Percentiles rank a stretch among this genome's conserved stretches.
phyloP scores from a whole-genome alignment of 2,888 invertebrate species.

The Drosophila heteroneura region DNA sequence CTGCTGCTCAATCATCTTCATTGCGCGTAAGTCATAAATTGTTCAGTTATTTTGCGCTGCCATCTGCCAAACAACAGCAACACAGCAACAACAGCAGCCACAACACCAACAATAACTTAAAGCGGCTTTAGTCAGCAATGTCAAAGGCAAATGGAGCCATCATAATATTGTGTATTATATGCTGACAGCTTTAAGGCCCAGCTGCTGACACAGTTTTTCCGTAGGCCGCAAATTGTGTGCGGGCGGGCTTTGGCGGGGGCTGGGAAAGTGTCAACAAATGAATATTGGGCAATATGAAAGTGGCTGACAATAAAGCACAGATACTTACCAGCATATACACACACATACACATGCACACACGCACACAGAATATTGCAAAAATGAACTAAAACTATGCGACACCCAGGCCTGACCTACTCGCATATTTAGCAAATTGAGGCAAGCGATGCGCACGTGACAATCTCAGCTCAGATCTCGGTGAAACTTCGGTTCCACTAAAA shows the following conservation, averaged over 20 bases:
- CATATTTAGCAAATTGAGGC: background rate
- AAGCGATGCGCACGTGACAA: slow-evolving; percentile 48
- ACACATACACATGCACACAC: background rate
- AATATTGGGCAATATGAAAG: slow-evolving; percentile 63
- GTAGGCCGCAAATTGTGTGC: background rate
- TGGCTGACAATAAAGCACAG: slow-evolving; percentile 59
- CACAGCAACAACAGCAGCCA: slow-evolving; percentile 4
- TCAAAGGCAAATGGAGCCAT: slow-evolving; percentile 51
- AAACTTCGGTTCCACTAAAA: background rate
- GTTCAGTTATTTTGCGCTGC: slow-evolving; percentile 54
- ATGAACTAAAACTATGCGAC: slow-evolving; percentile 48
- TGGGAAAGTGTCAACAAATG: slow-evolving; percentile 55
- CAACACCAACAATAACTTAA: slow-evolving; percentile 27
- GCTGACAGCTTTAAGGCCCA: slow-evolving; percentile 63
- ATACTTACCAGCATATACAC: slow-evolving; percentile 10
- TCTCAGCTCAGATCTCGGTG: background rate
- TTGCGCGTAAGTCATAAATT: slow-evolving; percentile 51
- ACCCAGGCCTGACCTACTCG: background rate
- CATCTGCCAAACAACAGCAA: slow-evolving; percentile 23
- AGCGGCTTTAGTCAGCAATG: slow-evolving; percentile 38
- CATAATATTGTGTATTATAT: slow-evolving; percentile 59
- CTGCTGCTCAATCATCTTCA: slow-evolving; percentile 35
- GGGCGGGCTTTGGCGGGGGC: background rate
- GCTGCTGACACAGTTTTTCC: slow-evolving; percentile 54
- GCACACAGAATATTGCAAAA: slow-evolving; percentile 45